These are phyloP conservation scores for Hypothenemus hampei DNA, from an alignment of 1,140 invertebrate species.

Conservation along the genomic window DNA sequence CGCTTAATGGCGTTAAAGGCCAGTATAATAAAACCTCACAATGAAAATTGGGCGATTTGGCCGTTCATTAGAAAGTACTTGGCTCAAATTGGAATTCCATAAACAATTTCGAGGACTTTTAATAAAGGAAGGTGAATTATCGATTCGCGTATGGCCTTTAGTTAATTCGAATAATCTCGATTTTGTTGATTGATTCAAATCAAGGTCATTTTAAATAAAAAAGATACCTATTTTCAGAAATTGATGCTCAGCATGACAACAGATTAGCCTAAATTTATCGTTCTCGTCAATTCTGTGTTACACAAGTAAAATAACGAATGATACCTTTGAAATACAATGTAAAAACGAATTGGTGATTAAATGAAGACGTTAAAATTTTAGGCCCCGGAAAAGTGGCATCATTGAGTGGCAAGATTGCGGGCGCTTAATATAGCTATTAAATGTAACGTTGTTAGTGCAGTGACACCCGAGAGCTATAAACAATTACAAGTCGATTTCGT, in stretches of 20 bases:
- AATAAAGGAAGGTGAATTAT: conserved; percentile 14
- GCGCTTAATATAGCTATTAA: conserved; percentile 25
- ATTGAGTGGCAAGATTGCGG: conserved; percentile 3
- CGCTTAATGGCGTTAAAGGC: neutral
- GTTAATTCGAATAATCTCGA: too few relatives aligned
- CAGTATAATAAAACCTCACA: conserved; percentile 4
- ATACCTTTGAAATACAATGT: too few relatives aligned
- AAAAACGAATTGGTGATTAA: too few relatives aligned
- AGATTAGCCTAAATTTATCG: too few relatives aligned
- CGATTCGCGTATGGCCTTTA: conserved; percentile 2
- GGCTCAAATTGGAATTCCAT: conserved; percentile 16
- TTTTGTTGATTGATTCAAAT: too few relatives aligned
- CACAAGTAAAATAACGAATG: too few relatives aligned
- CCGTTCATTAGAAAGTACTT: conserved; percentile 6
- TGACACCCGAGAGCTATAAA: conserved; percentile 27
- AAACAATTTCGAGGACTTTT: conserved; percentile 17
- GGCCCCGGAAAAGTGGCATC: neutral
- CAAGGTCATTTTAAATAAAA: too few relatives aligned
- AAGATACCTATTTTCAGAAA: too few relatives aligned
- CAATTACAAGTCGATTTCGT: conserved; percentile 24
- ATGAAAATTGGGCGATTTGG: conserved; percentile 7
- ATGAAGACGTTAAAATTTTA: too few relatives aligned
- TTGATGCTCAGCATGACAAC: too few relatives aligned
- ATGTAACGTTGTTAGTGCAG: conserved; percentile 18
- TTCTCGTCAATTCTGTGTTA: too few relatives aligned